Conservation (phyloP, 2,113 vertebrate species). For the Nothocercus julius region DNA sequence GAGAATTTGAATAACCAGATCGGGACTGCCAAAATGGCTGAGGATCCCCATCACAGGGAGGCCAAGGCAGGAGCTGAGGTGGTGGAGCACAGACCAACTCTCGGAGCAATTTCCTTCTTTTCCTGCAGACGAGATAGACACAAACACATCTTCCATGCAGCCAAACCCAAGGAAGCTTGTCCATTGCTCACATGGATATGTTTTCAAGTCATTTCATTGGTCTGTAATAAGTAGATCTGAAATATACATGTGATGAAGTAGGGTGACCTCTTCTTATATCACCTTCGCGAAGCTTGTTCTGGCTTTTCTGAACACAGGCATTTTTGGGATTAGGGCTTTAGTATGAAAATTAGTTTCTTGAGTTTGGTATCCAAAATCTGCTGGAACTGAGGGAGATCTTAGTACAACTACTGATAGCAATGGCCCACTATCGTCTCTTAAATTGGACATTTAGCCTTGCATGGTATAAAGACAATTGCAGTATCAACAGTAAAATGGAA, state of each 20-base stretch:
- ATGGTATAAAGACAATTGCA: neutral
- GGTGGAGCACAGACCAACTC: neutral
- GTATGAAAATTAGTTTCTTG: neutral
- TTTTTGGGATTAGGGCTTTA: neutral
- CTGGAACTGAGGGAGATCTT: neutral
- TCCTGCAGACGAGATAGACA: neutral
- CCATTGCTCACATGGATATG: neutral
- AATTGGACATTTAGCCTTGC: neutral
- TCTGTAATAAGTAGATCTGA: neutral
- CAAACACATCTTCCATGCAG: neutral
- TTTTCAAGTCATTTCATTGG: neutral
- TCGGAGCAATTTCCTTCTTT: neutral
- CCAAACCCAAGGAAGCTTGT: neutral
- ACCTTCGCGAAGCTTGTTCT: neutral
- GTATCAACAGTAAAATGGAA: neutral
- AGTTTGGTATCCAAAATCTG: neutral
- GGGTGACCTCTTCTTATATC: rapidly evolving
- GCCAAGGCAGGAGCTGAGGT: neutral
- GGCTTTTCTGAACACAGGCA: neutral
- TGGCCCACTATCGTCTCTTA: neutral
- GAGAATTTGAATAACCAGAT: neutral
- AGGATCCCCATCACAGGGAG: neutral
- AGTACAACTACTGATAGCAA: neutral
- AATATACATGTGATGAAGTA: neutral
- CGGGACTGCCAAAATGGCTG: neutral